Conservation (phyloP, 2,113 vertebrate genomes). For the Oreotrochilus melanogaster region DNA sequence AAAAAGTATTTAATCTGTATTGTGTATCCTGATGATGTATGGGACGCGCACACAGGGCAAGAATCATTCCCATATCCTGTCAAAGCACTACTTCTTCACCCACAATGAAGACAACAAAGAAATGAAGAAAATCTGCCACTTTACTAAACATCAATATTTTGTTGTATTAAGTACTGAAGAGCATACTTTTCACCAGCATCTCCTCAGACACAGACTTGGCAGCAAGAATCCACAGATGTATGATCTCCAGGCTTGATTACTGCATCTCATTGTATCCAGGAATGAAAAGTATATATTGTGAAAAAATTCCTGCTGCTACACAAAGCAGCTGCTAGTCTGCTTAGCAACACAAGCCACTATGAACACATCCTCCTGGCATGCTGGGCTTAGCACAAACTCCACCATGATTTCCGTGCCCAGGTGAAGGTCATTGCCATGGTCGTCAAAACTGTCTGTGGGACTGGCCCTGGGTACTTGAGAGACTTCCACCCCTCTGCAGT, state of each 20-base stretch:
- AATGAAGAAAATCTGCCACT: background rate
- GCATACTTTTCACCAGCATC: background rate
- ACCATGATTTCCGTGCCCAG: slow-evolving; percentile 3
- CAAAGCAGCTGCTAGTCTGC: background rate
- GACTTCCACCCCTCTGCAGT: background rate
- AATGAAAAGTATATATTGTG: background rate
- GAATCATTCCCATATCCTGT: background rate
- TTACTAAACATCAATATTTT: background rate
- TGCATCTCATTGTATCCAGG: background rate
- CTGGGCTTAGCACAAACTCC: background rate
- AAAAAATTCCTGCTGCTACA: background rate
- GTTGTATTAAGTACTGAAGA: background rate
- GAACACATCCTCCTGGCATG: background rate
- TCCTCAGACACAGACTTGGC: background rate
- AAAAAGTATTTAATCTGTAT: background rate
- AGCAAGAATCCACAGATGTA: background rate
- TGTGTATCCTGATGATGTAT: background rate
- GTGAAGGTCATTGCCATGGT: background rate
- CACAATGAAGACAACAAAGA: background rate
- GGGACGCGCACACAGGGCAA: background rate
- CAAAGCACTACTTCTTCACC: background rate
- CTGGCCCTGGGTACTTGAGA: background rate
- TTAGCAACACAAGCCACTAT: slow-evolving; percentile 15
- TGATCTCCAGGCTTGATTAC: background rate
- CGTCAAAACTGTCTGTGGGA: slow-evolving; percentile 12